phyloP scores from a whole-genome alignment of 2,888 invertebrate species.

The Sarcophaga rosellei region DNA sequence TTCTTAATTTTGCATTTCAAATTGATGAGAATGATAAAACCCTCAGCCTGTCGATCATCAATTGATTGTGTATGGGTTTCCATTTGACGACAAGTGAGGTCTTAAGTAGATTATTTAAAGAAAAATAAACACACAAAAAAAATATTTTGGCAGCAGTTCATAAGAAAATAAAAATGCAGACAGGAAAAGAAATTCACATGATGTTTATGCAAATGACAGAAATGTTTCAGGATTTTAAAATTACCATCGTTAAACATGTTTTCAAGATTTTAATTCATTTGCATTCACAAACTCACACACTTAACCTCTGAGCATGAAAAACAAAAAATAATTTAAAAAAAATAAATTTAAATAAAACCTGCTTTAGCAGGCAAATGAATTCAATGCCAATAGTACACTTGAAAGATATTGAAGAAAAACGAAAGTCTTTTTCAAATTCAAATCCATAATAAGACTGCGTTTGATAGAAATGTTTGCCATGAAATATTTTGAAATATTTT shows the following conservation, averaged over 20 bases:
- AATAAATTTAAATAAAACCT: no score
- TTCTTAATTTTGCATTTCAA: background rate
- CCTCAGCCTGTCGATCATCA: background rate
- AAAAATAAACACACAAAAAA: background rate
- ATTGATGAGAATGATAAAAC: background rate
- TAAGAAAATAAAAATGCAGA: background rate
- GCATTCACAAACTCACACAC: no score
- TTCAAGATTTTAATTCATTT: background rate
- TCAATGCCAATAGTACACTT: no score
- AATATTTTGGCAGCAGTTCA: background rate
- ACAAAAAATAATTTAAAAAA: no score
- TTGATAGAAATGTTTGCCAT: no score
- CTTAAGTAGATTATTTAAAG: background rate
- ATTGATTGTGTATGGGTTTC: background rate
- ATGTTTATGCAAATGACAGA: background rate
- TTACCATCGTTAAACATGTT: background rate
- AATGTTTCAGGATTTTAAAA: background rate
- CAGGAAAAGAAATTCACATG: background rate
- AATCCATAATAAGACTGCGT: no score
- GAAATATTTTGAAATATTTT: no score
- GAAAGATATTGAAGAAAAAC: no score
- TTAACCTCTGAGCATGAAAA: no score
- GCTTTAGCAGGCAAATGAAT: no score
- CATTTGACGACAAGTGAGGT: background rate
- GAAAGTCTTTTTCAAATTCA: no score